A percentile compares a stretch with the other conserved stretches of the same genome.
Evolutionary conservation across 1,140 invertebrate genomes (phyloP).

Genomic region (Drusus annulatus): DNA sequence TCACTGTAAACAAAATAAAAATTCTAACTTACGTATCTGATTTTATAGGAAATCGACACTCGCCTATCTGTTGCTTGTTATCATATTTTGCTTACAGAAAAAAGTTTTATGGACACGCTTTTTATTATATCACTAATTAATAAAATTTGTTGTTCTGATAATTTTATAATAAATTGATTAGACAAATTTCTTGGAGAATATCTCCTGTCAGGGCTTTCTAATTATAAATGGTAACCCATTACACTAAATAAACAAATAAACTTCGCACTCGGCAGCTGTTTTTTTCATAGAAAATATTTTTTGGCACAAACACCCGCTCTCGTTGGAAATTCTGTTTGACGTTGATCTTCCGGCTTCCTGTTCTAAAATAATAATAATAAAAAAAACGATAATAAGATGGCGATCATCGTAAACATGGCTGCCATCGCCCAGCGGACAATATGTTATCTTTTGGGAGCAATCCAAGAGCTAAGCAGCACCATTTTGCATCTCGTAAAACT

Average conservation of each 20-base stretch:
- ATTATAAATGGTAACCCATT: neutral
- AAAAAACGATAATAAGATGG: slow-evolving; percentile 25
- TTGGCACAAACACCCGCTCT: slow-evolving; percentile 16
- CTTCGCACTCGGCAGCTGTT: slow-evolving; percentile 8
- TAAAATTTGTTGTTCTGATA: too few relatives aligned
- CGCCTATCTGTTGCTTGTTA: too few relatives aligned
- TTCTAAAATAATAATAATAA: slow-evolving; percentile 33
- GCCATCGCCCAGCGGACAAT: slow-evolving; percentile 1
- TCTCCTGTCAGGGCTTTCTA: neutral
- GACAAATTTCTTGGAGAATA: neutral
- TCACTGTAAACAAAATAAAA: too few relatives aligned
- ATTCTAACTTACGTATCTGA: too few relatives aligned
- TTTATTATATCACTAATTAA: too few relatives aligned
- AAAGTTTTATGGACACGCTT: too few relatives aligned
- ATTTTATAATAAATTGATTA: too few relatives aligned
- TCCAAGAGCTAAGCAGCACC: neutral
- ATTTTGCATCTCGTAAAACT: neutral
- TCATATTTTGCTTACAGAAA: too few relatives aligned
- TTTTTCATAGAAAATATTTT: slow-evolving; percentile 30
- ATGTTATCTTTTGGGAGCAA: slow-evolving; percentile 21
- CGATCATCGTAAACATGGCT: slow-evolving; percentile 17
- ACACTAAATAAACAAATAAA: slow-evolving; percentile 35
- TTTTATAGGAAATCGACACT: too few relatives aligned
- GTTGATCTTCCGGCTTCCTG: slow-evolving; percentile 29
- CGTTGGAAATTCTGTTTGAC: slow-evolving; percentile 28